A percentile compares a stretch with the other conserved stretches of the same genome.
Evolutionary conservation across 2,888 invertebrate species (phyloP).

Genomic region (Entomobrya multifasciata): DNA sequence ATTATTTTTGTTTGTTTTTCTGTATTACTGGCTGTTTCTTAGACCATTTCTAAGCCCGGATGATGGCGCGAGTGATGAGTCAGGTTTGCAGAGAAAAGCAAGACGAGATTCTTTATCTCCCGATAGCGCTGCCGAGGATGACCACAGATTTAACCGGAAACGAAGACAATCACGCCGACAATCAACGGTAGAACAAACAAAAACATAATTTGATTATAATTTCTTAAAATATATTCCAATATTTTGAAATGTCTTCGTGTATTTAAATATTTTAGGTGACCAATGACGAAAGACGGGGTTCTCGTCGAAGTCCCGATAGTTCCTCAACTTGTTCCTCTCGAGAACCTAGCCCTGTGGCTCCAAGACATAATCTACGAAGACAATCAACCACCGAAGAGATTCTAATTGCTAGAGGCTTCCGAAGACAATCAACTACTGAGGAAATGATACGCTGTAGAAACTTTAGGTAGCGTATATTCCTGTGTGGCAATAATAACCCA

Average conservation of each 20-base stretch:
- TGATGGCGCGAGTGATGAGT: conserved; percentile 80
- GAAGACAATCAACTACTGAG: conserved; percentile 94
- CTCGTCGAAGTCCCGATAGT: conserved; percentile 83
- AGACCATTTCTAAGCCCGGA: conserved; percentile 93
- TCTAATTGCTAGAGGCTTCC: conserved; percentile 92
- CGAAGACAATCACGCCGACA: conserved; percentile 76
- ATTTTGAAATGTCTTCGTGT: conserved; percentile 4
- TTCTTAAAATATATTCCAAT: neutral
- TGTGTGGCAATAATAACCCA: neutral
- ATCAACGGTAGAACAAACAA: conserved; percentile 74
- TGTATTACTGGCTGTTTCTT: conserved; percentile 3
- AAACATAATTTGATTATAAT: neutral
- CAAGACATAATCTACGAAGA: conserved; percentile 87
- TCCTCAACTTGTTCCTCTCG: conserved; percentile 89
- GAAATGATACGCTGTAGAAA: conserved; percentile 96
- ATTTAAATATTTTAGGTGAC: conserved; percentile 68
- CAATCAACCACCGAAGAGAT: conserved; percentile 96
- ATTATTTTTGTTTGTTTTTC: neutral
- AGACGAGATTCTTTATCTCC: conserved; percentile 90
- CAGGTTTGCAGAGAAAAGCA: conserved; percentile 73
- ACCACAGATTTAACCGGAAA: conserved; percentile 82
- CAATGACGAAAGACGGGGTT: conserved; percentile 77
- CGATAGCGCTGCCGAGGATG: conserved; percentile 86
- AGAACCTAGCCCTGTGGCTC: conserved; percentile 88
- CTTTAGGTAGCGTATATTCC: conserved; percentile 82